Evolutionary conservation across 2,113 vertebrate genomes (phyloP), one percentile per base, ranked within the genome.

Genomic region (Rafetus swinhoei): DNA sequence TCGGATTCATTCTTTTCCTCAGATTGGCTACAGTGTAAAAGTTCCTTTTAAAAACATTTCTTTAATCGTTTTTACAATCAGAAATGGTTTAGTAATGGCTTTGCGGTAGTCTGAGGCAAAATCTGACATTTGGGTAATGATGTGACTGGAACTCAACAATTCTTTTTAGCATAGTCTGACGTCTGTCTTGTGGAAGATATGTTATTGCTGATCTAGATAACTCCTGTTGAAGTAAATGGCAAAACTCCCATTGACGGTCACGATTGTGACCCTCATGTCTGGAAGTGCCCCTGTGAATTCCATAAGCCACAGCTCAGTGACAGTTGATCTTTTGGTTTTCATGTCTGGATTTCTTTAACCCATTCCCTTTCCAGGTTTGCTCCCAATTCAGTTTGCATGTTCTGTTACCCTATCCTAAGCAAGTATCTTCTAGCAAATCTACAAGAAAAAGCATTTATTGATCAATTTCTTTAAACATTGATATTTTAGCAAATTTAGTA

Each of bases 221-320:
- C 0, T 60, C 50, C 88, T 45, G 3, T 89, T 89, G 0, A 1
- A 24, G 3, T 74, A 4, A 89, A 21, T 56, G 52, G 22, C 39
- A 88, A 0, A 53, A 21, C 89, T 83, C 22, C 29, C 11, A 2
- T 29, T 87, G 0, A 1, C 52, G 27, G 4, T 5, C 92, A 82
- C 39, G 83, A 85, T 88, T 93, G 54, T 60, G 74, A 13, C 79
- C 89, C 60, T 32, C 85, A 53, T 57, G 88, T 90, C 45, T 84
- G 80, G 62, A 90, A 62, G 57, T 85, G 79, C 27, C 22, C 8
- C 81, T 84, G n/a, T 83, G 15, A 81, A 27, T 84, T 90, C 56
- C 24, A 0, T 1, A 54, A 45, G 27, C 3, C 89, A 5, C n/a
- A 81, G 88, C 39, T 76, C 52, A 69, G 1, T 85, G 35, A 39